These are phyloP conservation scores for Erebia ligea DNA, from an alignment of 2,888 invertebrate species.

Conservation along the genomic window DNA sequence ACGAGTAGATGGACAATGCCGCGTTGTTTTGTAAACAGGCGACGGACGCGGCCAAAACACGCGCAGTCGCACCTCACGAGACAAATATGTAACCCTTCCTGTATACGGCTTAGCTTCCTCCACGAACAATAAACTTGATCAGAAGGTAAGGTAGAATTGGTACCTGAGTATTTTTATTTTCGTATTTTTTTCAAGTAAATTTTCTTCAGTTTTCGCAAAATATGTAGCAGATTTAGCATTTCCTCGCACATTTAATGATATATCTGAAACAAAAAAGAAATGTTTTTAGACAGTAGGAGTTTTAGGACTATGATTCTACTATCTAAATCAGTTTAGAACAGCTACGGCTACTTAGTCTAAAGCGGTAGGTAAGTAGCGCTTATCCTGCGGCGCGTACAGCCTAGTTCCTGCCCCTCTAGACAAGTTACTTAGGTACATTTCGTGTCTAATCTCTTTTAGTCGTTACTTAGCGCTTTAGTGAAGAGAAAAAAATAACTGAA, in stretches of 20 bases:
- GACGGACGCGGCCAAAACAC: constrained; percentile 42
- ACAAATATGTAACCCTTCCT: constrained; percentile 5
- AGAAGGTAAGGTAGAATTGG: too few relatives aligned
- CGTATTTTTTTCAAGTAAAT: not conserved
- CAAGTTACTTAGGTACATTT: too few relatives aligned
- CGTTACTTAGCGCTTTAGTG: too few relatives aligned
- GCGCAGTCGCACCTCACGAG: constrained; percentile 23
- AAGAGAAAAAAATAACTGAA: too few relatives aligned
- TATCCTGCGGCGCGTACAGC: too few relatives aligned
- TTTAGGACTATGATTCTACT: too few relatives aligned
- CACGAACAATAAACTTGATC: not conserved
- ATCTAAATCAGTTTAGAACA: too few relatives aligned
- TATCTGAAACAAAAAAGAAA: not conserved
- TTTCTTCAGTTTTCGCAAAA: not conserved
- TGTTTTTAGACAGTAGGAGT: too few relatives aligned
- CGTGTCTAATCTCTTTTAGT: too few relatives aligned
- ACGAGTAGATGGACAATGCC: constrained; percentile 44
- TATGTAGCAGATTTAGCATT: not conserved
- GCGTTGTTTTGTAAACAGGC: constrained; percentile 62
- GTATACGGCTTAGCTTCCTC: not conserved
- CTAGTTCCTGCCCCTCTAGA: too few relatives aligned
- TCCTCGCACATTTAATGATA: constrained; percentile 12
- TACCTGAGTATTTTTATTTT: not conserved
- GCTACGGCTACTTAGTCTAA: not conserved
- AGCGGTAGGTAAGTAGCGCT: too few relatives aligned